phyloP scores from a whole-genome alignment of 2,888 invertebrate genomes.

The Ectropis crepuscularia region DNA sequence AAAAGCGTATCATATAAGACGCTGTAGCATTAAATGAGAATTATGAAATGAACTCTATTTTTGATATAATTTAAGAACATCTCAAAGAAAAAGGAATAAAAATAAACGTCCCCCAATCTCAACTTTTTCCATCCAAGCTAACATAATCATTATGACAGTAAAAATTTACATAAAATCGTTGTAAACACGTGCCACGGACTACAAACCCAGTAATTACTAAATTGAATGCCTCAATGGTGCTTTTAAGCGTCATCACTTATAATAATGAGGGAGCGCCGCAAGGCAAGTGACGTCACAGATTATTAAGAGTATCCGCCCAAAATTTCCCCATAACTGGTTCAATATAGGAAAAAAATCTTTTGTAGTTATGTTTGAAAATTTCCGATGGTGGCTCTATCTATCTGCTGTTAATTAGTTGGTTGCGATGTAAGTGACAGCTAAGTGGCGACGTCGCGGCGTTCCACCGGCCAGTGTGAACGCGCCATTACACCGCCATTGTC shows the following conservation, averaged over 20 bases:
- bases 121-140: conserved; percentile 21
- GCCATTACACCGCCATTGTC: conserved; percentile 75
- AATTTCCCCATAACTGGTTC: background rate
- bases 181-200: conserved; percentile 58
- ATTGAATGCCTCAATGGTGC: conserved; percentile 79
- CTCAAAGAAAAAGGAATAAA: background rate
- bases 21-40: too few species aligned
- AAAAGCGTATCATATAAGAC: too few species aligned
- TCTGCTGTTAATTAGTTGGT: background rate
- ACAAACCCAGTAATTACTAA: conserved; percentile 79
- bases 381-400: conserved; percentile 3
- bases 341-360: background rate
- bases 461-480: conserved; percentile 61
- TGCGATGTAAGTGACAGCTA: conserved; percentile 61
- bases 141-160: conserved; percentile 42
- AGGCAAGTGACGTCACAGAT: conserved; percentile 30
- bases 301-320: conserved; percentile 4
- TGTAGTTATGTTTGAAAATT: background rate
- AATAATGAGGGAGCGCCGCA: conserved; percentile 76
- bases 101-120: conserved; percentile 9
- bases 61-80: background rate
- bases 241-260: conserved; percentile 82
- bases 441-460: conserved; percentile 73
- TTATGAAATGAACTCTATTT: too few species aligned
- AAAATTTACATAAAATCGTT: conserved; percentile 55